Percentiles rank a stretch among this genome's conserved stretches.
Conservation (phyloP, 2,888 invertebrate genomes). For the Epiblema foenella region DNA sequence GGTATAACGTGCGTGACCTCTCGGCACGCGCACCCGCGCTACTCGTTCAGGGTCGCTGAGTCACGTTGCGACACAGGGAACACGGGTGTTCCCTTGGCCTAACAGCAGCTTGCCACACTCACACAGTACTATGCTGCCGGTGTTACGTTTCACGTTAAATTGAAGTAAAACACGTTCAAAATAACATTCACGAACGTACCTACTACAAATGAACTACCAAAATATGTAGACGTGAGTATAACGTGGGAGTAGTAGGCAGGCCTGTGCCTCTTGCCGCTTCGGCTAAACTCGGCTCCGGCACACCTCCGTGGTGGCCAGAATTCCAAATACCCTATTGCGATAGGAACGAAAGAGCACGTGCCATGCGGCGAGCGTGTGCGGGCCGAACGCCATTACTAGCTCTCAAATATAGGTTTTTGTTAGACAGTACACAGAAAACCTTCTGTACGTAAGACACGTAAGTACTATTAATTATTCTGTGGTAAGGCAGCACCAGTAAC, state of each 20-base stretch:
- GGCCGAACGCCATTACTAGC: no score
- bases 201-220: slow-evolving; percentile 4
- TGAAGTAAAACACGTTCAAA: slow-evolving; percentile 39
- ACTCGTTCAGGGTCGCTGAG: slow-evolving; percentile 74
- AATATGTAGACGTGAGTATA: not conserved
- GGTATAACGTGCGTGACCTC: slow-evolving; percentile 44
- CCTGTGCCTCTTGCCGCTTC: no score
- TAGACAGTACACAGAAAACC: no score
- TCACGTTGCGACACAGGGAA: slow-evolving; percentile 73
- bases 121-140: slow-evolving; percentile 52
- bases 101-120: slow-evolving; percentile 55
- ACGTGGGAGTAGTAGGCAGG: not conserved
- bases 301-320: no score
- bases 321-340: no score
- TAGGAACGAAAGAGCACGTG: no score
- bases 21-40: slow-evolving; percentile 63
- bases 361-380: no score
- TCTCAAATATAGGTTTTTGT: no score
- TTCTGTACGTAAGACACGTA: no score
- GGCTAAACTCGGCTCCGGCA: no score
- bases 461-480: no score
- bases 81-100: slow-evolving; percentile 74
- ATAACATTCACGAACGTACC: slow-evolving; percentile 28
- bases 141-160: slow-evolving; percentile 51
- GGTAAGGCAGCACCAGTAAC: no score